A percentile compares a stretch with the other conserved stretches of the same genome.
phyloP scores from a whole-genome alignment of 1,140 invertebrate genomes.

The Macrosteles quadrilineatus region DNA sequence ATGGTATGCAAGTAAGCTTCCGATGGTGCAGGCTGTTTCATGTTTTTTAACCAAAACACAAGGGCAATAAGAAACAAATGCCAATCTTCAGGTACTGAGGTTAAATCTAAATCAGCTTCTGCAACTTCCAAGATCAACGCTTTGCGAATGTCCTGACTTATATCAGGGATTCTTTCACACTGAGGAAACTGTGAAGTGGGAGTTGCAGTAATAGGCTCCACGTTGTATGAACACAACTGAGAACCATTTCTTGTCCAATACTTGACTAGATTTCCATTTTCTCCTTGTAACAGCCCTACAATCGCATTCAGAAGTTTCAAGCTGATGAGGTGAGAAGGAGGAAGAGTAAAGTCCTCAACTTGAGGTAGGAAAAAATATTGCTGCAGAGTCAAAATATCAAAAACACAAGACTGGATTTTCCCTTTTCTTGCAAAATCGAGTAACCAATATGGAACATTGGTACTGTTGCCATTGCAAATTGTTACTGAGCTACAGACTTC shows the following conservation, averaged over 20 bases:
- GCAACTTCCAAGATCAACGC: conserved; percentile 27
- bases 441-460: conserved; percentile 64
- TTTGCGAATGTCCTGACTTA: not conserved
- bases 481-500: conserved; percentile 34
- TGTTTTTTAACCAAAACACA: conserved; percentile 66
- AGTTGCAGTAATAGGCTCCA: conserved; percentile 18
- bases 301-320: conserved; percentile 64
- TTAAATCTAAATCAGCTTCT: conserved; percentile 35
- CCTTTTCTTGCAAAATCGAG: conserved; percentile 59
- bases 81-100: conserved; percentile 59
- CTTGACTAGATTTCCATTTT: not conserved
- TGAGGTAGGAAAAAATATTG: conserved; percentile 69
- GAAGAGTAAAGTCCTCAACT: conserved; percentile 65
- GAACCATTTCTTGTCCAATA: conserved; percentile 20
- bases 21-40: conserved; percentile 50
- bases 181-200: conserved; percentile 23
- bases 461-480: conserved; percentile 36
- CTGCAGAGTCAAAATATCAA: conserved; percentile 65
- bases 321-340: conserved; percentile 61
- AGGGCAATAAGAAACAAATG: conserved; percentile 63
- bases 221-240: not conserved
- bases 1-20: conserved; percentile 59
- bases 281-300: conserved; percentile 60
- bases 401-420: conserved; percentile 60
- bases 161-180: not conserved